Base-by-base conservation (phyloP, 2,888 invertebrate genomes). In the Drosophila paramelanica region DNA sequence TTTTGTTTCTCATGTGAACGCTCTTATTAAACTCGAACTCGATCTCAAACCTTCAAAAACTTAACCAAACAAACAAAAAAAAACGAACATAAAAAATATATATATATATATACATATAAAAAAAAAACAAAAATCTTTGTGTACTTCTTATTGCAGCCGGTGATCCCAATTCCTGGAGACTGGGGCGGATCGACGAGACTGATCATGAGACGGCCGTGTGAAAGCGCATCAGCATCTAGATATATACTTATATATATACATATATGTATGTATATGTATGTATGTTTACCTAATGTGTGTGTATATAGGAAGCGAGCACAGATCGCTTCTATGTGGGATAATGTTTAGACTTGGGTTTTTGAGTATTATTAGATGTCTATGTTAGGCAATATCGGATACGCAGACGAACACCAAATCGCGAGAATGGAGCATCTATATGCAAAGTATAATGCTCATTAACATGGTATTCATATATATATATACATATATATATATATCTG, bases 121-220 rank as follows among this genome's bases (percentile, higher is more conserved):
- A 55, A 36, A 27, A 27, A 20, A 42, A 10, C 27, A 17, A 23
- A 23, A 57, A 50, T 14, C 17, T 25, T 3, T 27, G 3, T 45
- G 2, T 25, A 41, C 14, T 43, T 60, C 45, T 36, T 33, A 39
- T 88, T 90, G 38, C 82, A 95, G 95, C 95, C 79, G 94, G 95
- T 73, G 96, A 96, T 93, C 95, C 96, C 66, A 96, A 96, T 92
- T 96, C 96, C 76, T 96, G 96, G 96, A 94, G 96, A 73, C 94
- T 96, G 85, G 96, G 96, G 77, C 94, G 96, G 90, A 96, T 96
- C 93, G 96, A 96, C 92, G 96, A 96, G 93, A 94, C 95, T 79
- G 96, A 96, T 90, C 96, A 96, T 91, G 96, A 96, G 93, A 96
- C 96, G 91, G 95, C 96, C 77, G 96, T 96, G 92, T 96, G 94